Evolutionary conservation across 2,113 vertebrate species (phyloP).

Genomic region (Microtus montanus): DNA sequence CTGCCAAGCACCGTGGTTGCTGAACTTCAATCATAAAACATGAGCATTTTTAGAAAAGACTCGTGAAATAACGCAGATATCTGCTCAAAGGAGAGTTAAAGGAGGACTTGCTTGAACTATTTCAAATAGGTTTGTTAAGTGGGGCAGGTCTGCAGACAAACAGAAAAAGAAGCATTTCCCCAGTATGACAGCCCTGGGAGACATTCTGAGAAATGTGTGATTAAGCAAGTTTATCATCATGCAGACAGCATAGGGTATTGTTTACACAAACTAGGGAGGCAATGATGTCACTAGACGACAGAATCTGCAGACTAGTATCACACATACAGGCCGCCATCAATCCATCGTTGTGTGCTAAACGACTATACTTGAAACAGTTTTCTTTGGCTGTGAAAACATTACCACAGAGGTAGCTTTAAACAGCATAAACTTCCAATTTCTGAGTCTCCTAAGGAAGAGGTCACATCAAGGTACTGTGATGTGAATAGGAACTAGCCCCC

Average conservation of each 20-base stretch:
- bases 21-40: neutral
- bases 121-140: conserved; percentile 21
- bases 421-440: too few species aligned
- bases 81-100: neutral
- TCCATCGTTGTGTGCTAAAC: neutral
- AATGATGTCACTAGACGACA: neutral
- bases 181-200: neutral
- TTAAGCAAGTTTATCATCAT: neutral
- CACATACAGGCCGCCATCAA: neutral
- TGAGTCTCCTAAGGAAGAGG: too few species aligned
- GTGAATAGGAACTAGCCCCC: too few species aligned
- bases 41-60: neutral
- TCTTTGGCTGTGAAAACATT: neutral
- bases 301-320: neutral
- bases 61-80: neutral
- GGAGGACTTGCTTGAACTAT: neutral
- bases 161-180: neutral
- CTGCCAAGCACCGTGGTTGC: neutral
- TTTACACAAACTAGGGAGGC: neutral
- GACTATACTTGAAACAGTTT: neutral
- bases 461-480: too few species aligned
- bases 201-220: neutral
- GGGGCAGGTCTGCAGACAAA: neutral
- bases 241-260: neutral
- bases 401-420: neutral